phyloP scores from a whole-genome alignment of 2,113 vertebrate species.

The Paracanthobrama guichenoti region DNA sequence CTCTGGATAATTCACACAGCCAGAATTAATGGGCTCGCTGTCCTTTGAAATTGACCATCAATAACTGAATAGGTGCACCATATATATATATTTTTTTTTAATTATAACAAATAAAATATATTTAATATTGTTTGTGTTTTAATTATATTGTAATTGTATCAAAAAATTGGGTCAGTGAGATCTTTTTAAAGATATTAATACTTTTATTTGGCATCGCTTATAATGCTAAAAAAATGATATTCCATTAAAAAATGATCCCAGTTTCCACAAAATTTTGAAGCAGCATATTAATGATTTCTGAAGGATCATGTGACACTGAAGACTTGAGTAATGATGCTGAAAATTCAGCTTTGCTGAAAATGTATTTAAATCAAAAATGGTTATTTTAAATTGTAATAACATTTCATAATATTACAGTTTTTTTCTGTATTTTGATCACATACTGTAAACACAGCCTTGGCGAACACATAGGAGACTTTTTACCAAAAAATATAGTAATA shows the following conservation, averaged over 20 bases:
- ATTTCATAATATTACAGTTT: not conserved
- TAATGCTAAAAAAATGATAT: too few species aligned
- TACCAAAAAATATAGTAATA: too few species aligned
- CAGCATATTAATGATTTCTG: not conserved
- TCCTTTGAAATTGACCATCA: constrained; percentile 11
- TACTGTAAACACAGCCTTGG: too few species aligned
- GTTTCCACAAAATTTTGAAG: too few species aligned
- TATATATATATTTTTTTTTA: not conserved
- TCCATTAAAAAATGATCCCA: too few species aligned
- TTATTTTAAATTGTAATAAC: not conserved
- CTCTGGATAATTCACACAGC: constrained; percentile 22
- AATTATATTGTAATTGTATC: not conserved
- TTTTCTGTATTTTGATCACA: too few species aligned
- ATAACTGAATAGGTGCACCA: not conserved
- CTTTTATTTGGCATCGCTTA: not conserved
- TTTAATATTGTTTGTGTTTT: not conserved
- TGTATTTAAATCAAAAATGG: too few species aligned
- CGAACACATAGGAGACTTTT: too few species aligned
- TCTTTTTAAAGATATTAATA: not conserved
- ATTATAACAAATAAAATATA: not conserved
- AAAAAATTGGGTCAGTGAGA: too few species aligned
- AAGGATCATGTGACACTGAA: not conserved
- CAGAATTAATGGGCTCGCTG: not conserved
- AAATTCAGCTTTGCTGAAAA: too few species aligned
- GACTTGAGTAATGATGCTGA: not conserved